These are phyloP conservation scores for Caenorhabditis remanei DNA, from an alignment of 1,140 invertebrate genomes.

Conservation along the genomic window DNA sequence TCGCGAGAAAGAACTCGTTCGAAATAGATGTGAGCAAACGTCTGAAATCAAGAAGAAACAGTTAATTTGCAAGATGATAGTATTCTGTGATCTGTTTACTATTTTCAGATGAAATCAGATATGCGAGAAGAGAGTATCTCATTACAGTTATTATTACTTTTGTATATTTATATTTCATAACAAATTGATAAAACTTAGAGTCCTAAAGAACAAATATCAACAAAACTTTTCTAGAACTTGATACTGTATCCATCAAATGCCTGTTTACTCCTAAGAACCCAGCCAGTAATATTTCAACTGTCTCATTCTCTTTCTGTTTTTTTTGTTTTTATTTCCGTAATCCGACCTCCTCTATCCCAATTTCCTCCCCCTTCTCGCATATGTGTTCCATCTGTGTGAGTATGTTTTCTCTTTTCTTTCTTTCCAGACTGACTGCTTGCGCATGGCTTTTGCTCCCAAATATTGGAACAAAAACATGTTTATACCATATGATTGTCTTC, in stretches of 20 bases:
- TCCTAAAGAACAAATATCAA: not conserved
- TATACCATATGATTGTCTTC: slow-evolving; percentile 31
- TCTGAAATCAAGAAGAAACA: slow-evolving; percentile 26
- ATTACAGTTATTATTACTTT: not conserved
- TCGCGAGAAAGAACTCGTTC: slow-evolving; percentile 25
- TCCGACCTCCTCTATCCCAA: not conserved
- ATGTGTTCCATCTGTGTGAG: slow-evolving; percentile 28
- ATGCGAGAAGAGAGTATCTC: not conserved
- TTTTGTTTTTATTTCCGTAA: slow-evolving; percentile 34
- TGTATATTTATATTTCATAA: slow-evolving; percentile 1
- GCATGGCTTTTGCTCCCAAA: slow-evolving; percentile 41
- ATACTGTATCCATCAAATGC: too few species aligned
- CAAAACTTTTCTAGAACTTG: not conserved
- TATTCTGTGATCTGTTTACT: not conserved
- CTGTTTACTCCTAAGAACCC: not conserved
- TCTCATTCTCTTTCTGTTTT: not conserved
- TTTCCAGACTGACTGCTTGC: slow-evolving; percentile 12
- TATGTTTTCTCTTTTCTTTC: not conserved
- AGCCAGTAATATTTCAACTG: not conserved
- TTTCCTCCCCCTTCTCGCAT: not conserved
- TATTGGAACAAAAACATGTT: slow-evolving; percentile 46
- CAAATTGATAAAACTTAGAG: not conserved
- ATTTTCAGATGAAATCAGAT: slow-evolving; percentile 13
- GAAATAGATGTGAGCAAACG: slow-evolving; percentile 67
- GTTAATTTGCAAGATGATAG: not conserved